These are phyloP conservation scores for Lamellibrachia luymesi DNA, from an alignment of 1,140 invertebrate species.

Conservation along the genomic window DNA sequence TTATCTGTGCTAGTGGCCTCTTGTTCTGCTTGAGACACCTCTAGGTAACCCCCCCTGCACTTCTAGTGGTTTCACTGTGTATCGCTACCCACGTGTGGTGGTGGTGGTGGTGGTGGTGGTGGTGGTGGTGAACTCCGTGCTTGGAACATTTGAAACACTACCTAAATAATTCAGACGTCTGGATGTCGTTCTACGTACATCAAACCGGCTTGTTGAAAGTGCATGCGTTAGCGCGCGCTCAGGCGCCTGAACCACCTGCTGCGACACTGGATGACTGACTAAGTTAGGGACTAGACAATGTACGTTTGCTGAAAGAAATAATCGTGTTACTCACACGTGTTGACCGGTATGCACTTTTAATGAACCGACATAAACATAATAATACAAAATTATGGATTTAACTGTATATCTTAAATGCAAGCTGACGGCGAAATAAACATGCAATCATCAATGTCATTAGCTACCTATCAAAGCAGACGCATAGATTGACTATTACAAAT, in stretches of 20 bases:
- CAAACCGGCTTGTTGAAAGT: not conserved
- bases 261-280: not conserved
- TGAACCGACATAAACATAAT: not conserved
- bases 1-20: too few species aligned
- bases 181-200: not conserved
- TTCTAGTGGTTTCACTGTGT: not conserved
- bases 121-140: not conserved
- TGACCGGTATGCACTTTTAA: not conserved
- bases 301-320: not conserved
- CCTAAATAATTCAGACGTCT: slow-evolving; percentile 5
- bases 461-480: not conserved
- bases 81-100: not conserved
- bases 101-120: too few species aligned
- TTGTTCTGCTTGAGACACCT: too few species aligned
- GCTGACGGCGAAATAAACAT: not conserved
- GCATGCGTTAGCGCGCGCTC: not conserved
- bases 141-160: not conserved
- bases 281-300: not conserved
- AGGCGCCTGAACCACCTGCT: not conserved
- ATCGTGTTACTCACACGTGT: not conserved
- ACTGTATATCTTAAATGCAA: not conserved
- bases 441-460: not conserved
- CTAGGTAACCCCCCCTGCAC: too few species aligned
- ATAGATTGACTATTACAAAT: not conserved
- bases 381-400: not conserved